Evolutionary conservation across 2,113 vertebrate genomes (phyloP).

Genomic region (Ctenodactylus gundi): DNA sequence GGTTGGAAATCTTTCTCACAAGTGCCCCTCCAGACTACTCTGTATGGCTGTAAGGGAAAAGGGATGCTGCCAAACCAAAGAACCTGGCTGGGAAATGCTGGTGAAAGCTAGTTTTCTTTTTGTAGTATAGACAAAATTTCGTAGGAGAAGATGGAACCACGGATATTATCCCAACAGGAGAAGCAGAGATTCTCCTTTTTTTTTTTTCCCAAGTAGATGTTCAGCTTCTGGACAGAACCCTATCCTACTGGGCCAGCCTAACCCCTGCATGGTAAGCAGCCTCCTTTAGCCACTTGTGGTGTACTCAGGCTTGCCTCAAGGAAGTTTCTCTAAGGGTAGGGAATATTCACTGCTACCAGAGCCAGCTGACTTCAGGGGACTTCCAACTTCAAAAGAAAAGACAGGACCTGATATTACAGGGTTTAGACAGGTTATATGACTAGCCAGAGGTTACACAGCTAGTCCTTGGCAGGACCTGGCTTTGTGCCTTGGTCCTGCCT

Average conservation of each 20-base stretch:
- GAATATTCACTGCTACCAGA: not conserved
- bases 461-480: not conserved
- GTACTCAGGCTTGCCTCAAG: too few relatives aligned
- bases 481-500: not conserved
- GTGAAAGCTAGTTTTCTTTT: not conserved
- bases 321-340: not conserved
- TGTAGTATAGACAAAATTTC: not conserved
- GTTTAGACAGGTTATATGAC: not conserved
- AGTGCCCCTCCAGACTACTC: not conserved
- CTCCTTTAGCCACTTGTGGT: too few relatives aligned
- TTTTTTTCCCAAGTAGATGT: not conserved
- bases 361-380: not conserved
- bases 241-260: not conserved
- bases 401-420: not conserved
- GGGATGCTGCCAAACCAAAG: not conserved
- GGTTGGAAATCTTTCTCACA: not conserved
- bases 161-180: not conserved
- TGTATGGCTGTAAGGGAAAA: not conserved
- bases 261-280: not conserved
- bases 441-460: not conserved
- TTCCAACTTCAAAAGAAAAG: not conserved
- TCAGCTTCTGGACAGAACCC: accelerated
- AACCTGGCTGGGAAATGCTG: not conserved
- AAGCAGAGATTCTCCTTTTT: not conserved
- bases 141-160: not conserved